Percentiles rank a stretch among this genome's conserved stretches.
Conservation (phyloP, 1,140 invertebrate species). For the Brachionus rotundiformis region DNA sequence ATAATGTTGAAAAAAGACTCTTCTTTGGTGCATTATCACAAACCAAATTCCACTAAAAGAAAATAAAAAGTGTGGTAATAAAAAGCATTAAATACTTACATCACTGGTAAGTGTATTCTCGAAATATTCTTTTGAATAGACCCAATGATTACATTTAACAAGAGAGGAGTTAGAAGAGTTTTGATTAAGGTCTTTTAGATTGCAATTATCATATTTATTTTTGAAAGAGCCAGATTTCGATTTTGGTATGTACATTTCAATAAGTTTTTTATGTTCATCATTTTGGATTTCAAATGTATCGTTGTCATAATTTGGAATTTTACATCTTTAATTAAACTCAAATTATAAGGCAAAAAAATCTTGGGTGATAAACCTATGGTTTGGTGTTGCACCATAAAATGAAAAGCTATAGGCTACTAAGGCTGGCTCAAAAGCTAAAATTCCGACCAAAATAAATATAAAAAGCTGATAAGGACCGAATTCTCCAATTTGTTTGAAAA, state of each 20-base stretch:
- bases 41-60: conserved; percentile 40
- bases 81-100: too few species aligned
- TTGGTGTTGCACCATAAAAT: conserved; percentile 14
- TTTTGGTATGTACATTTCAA: conserved; percentile 32
- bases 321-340: not conserved
- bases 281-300: conserved; percentile 32
- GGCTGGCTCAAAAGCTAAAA: not conserved
- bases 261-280: not conserved
- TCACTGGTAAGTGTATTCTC: not conserved
- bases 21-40: not conserved
- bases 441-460: not conserved
- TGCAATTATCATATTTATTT: not conserved
- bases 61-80: not conserved
- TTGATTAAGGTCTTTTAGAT: not conserved
- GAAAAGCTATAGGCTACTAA: conserved; percentile 28
- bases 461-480: conserved; percentile 1
- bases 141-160: not conserved
- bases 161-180: not conserved
- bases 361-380: not conserved
- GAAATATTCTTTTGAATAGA: conserved; percentile 41
- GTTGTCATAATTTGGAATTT: not conserved
- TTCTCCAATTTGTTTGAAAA: conserved; percentile 6
- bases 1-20: conserved; percentile 32
- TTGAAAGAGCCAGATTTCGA: not conserved
- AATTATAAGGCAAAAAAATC: not conserved